phyloP scores from a whole-genome alignment of 2,113 vertebrate species.

The Silurus asotus region DNA sequence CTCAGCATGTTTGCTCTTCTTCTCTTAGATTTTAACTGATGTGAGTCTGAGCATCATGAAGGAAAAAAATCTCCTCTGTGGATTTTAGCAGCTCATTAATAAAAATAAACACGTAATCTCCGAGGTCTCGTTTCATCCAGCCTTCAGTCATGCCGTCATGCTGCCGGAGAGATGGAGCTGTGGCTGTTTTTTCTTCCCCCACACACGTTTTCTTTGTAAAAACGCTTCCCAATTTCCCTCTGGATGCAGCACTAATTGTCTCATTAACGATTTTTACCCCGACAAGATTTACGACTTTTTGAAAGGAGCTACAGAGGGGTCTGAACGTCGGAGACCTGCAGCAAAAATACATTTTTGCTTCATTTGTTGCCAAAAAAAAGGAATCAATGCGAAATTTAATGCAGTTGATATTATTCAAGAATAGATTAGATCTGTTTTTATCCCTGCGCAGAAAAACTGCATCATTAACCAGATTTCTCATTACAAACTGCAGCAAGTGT shows the following conservation, averaged over 20 bases:
- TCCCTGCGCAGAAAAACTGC: not conserved
- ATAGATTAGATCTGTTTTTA: slow-evolving; percentile 11
- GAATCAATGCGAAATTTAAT: not conserved
- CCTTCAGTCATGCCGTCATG: slow-evolving; percentile 8
- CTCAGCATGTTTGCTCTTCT: not conserved
- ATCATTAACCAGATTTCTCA: not conserved
- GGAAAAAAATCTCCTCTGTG: not conserved
- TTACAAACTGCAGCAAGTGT: slow-evolving; percentile 1
- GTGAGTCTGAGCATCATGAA: not conserved
- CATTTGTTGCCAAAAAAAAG: not conserved
- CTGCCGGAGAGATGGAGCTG: slow-evolving; percentile 3
- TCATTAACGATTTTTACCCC: slow-evolving; percentile 29
- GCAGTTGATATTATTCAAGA: slow-evolving; percentile 16
- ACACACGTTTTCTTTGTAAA: not conserved
- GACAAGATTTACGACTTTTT: slow-evolving; percentile 17
- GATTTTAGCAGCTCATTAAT: slow-evolving; percentile 18
- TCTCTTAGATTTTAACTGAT: slow-evolving; percentile 11
- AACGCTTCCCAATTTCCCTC: slow-evolving; percentile 10
- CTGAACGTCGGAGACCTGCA: not conserved
- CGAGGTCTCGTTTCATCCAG: slow-evolving; percentile 7
- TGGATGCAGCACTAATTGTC: slow-evolving; percentile 20
- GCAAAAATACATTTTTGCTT: slow-evolving; percentile 12
- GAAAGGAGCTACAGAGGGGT: not conserved
- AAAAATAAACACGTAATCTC: slow-evolving; percentile 25
- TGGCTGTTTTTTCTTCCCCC: not conserved